A percentile compares a stretch with the other conserved stretches of the same genome.
phyloP scores from a whole-genome alignment of 2,888 invertebrate species.

The Tachina fera region DNA sequence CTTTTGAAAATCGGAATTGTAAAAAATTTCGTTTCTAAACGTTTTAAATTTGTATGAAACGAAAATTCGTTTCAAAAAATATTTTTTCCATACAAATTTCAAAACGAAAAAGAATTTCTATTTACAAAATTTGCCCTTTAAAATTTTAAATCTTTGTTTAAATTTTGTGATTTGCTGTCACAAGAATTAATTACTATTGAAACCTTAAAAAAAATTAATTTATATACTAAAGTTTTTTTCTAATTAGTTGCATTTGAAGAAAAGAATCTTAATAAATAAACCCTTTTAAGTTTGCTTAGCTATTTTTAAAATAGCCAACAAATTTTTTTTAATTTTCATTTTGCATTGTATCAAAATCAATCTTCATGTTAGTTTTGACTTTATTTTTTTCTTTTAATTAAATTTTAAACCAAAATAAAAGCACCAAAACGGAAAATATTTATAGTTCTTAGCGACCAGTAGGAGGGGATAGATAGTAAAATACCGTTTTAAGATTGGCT shows the following conservation, averaged over 20 bases:
- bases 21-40: too few species aligned
- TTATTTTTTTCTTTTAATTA: conserved; percentile 5
- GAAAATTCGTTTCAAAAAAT: too few species aligned
- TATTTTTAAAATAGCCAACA: conserved; percentile 31
- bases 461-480: too few species aligned
- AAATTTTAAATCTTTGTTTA: conserved; percentile 34
- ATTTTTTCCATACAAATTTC: too few species aligned
- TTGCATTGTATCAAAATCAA: conserved; percentile 12
- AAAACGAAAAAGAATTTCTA: too few species aligned
- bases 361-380: conserved; percentile 44
- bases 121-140: too few species aligned
- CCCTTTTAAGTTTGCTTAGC: conserved; percentile 57
- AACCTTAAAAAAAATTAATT: conserved; percentile 12
- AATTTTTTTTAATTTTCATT: conserved; percentile 30
- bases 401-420: neutral
- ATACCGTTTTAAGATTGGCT: neutral
- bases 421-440: neutral
- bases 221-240: conserved; percentile 52
- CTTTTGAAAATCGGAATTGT: conserved; percentile 7
- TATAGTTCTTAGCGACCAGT: neutral
- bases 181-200: conserved; percentile 54
- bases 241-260: conserved; percentile 71
- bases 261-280: conserved; percentile 11
- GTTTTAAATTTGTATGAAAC: too few species aligned
- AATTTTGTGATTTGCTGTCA: conserved; percentile 57